These are phyloP conservation scores for Nymphalis io DNA, from an alignment of 1,140 invertebrate genomes.

Conservation along the genomic window DNA sequence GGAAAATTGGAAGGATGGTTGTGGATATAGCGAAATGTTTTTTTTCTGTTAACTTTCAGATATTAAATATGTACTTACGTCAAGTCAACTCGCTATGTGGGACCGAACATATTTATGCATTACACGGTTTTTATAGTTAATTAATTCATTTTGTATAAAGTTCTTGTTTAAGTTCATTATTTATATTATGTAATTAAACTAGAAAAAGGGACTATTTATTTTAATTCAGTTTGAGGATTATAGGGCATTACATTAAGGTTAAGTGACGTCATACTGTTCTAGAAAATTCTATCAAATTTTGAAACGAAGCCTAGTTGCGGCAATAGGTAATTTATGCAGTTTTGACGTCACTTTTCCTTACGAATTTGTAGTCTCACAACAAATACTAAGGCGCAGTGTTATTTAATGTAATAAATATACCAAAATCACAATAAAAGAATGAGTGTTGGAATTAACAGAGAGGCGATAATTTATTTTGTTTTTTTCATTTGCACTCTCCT, in stretches of 20 bases:
- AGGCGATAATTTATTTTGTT: constrained; percentile 68
- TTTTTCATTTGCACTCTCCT: constrained; percentile 62
- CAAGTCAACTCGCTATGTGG: constrained; percentile 43
- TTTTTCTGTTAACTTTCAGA: constrained; percentile 35
- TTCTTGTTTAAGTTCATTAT: constrained; percentile 68
- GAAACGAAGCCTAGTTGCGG: background rate
- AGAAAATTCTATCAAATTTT: constrained; percentile 10
- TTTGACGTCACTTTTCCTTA: constrained; percentile 59
- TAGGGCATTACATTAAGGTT: constrained; percentile 60
- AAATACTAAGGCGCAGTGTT: constrained; percentile 76
- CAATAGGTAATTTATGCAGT: constrained; percentile 15
- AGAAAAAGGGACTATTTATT: constrained; percentile 75
- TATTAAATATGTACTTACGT: constrained; percentile 26
- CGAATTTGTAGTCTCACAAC: constrained; percentile 78
- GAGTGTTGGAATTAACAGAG: constrained; percentile 79
- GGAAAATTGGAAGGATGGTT: constrained; percentile 63
- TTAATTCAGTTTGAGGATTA: constrained; percentile 59
- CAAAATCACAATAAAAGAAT: constrained; percentile 79
- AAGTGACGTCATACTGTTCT: constrained; percentile 51
- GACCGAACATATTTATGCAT: constrained; percentile 54
- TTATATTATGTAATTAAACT: constrained; percentile 74
- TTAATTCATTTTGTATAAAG: constrained; percentile 74
- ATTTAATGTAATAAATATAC: constrained; percentile 66
- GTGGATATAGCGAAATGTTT: constrained; percentile 49
- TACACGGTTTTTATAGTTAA: constrained; percentile 46